Evolutionary conservation across 1,140 invertebrate species (phyloP), one percentile per base, ranked within the genome.

Genomic region (Diploscapter pachys): DNA sequence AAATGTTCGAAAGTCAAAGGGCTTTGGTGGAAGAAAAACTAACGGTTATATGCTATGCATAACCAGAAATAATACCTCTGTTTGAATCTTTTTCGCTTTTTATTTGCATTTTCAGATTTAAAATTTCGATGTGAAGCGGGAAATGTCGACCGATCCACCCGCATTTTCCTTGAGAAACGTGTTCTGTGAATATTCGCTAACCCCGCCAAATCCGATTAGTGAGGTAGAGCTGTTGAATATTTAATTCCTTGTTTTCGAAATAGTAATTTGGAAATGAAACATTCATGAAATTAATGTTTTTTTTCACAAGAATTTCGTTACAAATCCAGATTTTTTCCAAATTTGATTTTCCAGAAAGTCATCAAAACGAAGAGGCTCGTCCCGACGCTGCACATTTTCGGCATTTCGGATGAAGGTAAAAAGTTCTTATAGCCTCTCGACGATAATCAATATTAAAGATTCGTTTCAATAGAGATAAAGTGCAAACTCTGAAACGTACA

Each of bases 331-430:
- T 0, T 31, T 31, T 31, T 0, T 1, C 1, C 0, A 31, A 31
- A 31, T 31, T 31, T 1, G 31, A 31, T 31, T 31, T 31, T 64
- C 1, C 9, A 64, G 51, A 13, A 64, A 1, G 63, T 13, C 6
- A 64, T 6, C 31, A 13, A 53, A 48, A 55, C 11, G 11, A 74
- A 69, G 13, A 57, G 56, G 3, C 50, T 63, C 49, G 64, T 74
- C 11, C 73, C 73, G 3, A 67, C 70, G 6, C 54, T 74, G 11
- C 64, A 67, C 11, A 74, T 74, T 13, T 74, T 66, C 52, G 73
- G 73, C 48, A 59, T 69, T 3, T 54, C 65, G 3, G 73, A 74
- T n/a, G 9, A 56, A 2, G 65, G 66, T 53, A 52, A 66, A 55
- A 8, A 65, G 1, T 1, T 59, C 9, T 11, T 59, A 11, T 11